A percentile compares a stretch with the other conserved stretches of the same genome.
phyloP scores from a whole-genome alignment of 2,888 invertebrate genomes.

The Julus scandinavius region DNA sequence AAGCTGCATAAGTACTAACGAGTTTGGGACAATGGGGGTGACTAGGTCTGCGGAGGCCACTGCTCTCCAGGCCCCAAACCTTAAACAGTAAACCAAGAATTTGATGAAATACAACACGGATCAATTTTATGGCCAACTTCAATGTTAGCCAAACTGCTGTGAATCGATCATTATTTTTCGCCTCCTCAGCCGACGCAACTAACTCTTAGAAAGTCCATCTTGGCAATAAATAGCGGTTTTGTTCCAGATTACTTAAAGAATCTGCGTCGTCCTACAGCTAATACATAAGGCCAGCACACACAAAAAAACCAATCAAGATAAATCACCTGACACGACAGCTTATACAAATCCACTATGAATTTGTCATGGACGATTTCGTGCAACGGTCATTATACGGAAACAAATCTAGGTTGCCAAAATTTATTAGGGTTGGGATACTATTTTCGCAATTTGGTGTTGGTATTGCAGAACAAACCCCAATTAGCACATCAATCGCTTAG shows the following conservation, averaged over 20 bases:
- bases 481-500: not conserved
- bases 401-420: not conserved
- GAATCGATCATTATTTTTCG: conserved; percentile 33
- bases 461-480: conserved; percentile 4
- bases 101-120: conserved; percentile 5
- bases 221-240: conserved; percentile 25
- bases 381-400: not conserved
- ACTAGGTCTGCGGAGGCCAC: too few relatives aligned
- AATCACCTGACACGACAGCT: conserved; percentile 33
- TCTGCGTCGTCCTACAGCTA: not conserved
- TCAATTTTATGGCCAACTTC: conserved; percentile 8
- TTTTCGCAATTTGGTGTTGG: not conserved
- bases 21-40: too few relatives aligned
- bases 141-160: not conserved
- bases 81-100: too few relatives aligned
- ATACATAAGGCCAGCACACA: not conserved
- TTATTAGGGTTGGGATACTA: not conserved
- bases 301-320: conserved; percentile 11
- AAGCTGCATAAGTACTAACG: too few relatives aligned
- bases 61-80: too few relatives aligned
- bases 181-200: not conserved
- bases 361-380: conserved; percentile 33
- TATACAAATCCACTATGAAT: conserved; percentile 24
- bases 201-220: not conserved
- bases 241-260: conserved; percentile 13